Evolutionary conservation across 2,888 invertebrate species (phyloP), one percentile per base, ranked within the genome.

Genomic region (Stenoptilia bipunctidactyla): DNA sequence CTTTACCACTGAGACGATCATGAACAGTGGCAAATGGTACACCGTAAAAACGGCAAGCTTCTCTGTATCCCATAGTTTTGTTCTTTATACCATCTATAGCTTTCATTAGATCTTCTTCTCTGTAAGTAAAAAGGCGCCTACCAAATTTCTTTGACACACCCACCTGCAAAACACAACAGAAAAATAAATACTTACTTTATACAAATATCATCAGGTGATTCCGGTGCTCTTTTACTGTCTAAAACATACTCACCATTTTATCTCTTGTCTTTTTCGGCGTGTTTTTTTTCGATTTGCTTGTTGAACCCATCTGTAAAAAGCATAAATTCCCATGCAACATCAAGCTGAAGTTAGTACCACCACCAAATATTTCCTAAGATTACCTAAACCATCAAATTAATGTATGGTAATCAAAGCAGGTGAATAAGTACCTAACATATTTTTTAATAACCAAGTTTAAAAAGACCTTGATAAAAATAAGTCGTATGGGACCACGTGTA

Each of bases 41-140:
- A 35, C 35, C 35, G 14, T 35, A 35, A 4, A 35, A 14, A 4
- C 35, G 35, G n/a, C 35, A 35, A 9, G 35, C 14, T 35, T 9
- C 35, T 15, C 15, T 35, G 5, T 14, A 9, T 13, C 13, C 13
- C 14, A 13, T 9, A 8, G 3, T 35, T 8, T 35, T 14, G 5
- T 35, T 14, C 12, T 14, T 35, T 13, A 35, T 35, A n/a, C 4
- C 35, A 3, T 35, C 14, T 14, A 35, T 9, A 15, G 15, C 35
- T 35, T 35, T 35, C 9, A 14, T 35, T 3, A 35, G 12, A 4
- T 9, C 35, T 15, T 35, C 4, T 13, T 35, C 35, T 9, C n/a
- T 35, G 33, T 33, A 33, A n/a, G 6, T 33, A 33, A 33, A 33
- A n/a, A 25, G 25, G 9, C 25, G 25, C 9, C 25, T 25, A 9